phyloP scores from a whole-genome alignment of 2,797 vertebrate genomes.

The Avahi laniger region DNA sequence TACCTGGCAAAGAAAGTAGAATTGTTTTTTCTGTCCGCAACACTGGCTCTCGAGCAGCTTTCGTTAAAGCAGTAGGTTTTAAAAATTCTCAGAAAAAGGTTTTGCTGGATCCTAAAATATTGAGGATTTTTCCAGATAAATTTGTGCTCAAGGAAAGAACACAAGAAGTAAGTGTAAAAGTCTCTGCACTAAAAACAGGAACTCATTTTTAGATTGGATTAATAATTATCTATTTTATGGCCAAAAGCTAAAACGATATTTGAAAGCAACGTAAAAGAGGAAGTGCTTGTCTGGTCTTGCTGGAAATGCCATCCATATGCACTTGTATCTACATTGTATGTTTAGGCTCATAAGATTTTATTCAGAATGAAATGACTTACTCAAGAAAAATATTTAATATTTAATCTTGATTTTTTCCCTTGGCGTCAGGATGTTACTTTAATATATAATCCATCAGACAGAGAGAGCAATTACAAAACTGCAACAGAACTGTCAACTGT shows the following conservation, averaged over 20 bases:
- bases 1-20: conserved; percentile 86
- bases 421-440: conserved; percentile 90
- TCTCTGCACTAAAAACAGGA: not conserved
- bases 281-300: not conserved
- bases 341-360: not conserved
- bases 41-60: conserved; percentile 94
- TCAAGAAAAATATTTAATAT: not conserved
- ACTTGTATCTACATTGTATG: not conserved
- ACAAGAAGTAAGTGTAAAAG: conserved; percentile 89
- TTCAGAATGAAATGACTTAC: conserved; percentile 8
- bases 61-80: conserved; percentile 91
- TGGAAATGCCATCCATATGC: not conserved
- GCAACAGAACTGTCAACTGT: conserved; percentile 88
- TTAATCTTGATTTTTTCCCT: conserved; percentile 21
- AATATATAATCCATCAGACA: conserved; percentile 87
- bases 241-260: not conserved
- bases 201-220: not conserved
- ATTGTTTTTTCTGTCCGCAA: conserved; percentile 91
- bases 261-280: not conserved
- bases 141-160: conserved; percentile 94
- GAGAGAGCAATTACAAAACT: conserved; percentile 83
- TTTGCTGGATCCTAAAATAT: conserved; percentile 86
- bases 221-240: not conserved
- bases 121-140: conserved; percentile 92
- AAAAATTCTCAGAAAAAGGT: conserved; percentile 85